phyloP scores from a whole-genome alignment of 2,797 vertebrate genomes.

The Diceros bicornis region DNA sequence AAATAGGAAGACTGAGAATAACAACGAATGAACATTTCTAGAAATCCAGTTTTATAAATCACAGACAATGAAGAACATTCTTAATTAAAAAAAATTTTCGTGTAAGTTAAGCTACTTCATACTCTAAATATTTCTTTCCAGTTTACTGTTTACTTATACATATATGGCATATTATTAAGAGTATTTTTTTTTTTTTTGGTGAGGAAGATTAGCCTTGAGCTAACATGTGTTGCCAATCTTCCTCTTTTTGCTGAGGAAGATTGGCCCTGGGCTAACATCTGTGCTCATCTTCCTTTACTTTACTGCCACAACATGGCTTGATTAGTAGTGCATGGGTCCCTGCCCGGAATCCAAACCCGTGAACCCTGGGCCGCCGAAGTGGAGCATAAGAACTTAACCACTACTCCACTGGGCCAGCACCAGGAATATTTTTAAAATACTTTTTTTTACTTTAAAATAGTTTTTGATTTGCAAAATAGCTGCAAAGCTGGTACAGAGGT shows the following conservation, averaged over 20 bases:
- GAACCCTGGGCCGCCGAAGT: too few relatives aligned
- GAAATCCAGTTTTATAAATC: slow-evolving; percentile 35
- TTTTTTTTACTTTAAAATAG: background rate
- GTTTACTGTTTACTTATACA: slow-evolving; percentile 21
- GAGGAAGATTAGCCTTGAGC: too few relatives aligned
- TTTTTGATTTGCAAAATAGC: slow-evolving; percentile 23
- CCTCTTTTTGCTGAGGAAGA: too few relatives aligned
- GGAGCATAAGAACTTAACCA: too few relatives aligned
- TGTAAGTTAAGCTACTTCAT: slow-evolving; percentile 7
- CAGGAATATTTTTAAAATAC: background rate
- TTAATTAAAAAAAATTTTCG: background rate
- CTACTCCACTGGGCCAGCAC: too few relatives aligned
- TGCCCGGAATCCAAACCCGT: too few relatives aligned
- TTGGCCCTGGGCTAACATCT: too few relatives aligned
- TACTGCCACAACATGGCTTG: too few relatives aligned
- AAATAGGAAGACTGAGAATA: background rate
- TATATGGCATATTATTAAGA: background rate
- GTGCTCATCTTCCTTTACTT: too few relatives aligned
- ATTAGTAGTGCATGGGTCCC: too few relatives aligned
- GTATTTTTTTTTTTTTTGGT: background rate
- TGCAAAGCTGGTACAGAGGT: background rate
- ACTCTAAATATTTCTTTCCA: background rate
- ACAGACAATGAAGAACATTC: background rate
- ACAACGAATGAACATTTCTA: background rate
- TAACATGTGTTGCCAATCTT: too few relatives aligned